phyloP scores from a whole-genome alignment of 2,113 vertebrate genomes.

The Pelobates fuscus region DNA sequence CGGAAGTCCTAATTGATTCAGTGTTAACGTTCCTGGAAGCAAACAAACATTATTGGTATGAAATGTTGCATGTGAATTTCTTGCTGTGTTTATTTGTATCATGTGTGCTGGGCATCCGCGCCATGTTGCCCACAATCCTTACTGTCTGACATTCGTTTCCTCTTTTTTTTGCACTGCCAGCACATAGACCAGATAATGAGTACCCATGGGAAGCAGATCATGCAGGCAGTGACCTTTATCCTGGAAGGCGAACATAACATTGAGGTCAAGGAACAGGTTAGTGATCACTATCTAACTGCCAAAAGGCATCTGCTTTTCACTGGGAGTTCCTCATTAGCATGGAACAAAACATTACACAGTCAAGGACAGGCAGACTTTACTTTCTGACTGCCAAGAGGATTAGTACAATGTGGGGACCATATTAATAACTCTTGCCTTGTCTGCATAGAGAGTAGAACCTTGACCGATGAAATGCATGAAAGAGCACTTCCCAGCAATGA shows the following conservation, averaged over 20 bases:
- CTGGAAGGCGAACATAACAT: constrained; percentile 94
- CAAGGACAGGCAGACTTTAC: not conserved
- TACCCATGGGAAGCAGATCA: constrained; percentile 96
- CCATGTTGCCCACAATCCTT: no score
- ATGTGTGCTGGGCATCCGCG: no score
- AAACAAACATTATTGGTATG: no score
- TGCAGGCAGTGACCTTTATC: constrained; percentile 98
- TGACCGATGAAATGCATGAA: not conserved
- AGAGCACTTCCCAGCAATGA: not conserved
- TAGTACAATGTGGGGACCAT: no score
- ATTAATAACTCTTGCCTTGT: not conserved
- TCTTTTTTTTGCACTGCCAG: constrained; percentile 68
- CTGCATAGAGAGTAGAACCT: not conserved
- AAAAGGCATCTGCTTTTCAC: not conserved
- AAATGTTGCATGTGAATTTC: no score
- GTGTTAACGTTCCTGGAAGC: no score
- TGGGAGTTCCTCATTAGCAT: constrained; percentile 15
- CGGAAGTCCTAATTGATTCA: no score
- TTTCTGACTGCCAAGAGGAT: not conserved
- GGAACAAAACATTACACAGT: no score
- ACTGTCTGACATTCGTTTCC: not conserved
- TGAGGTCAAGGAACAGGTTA: constrained; percentile 98
- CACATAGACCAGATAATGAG: constrained; percentile 99
- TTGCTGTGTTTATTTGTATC: no score
- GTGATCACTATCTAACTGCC: constrained; percentile 4